These are phyloP conservation scores for Onthophagus taurus DNA, from an alignment of 1,140 invertebrate species.

Conservation along the genomic window DNA sequence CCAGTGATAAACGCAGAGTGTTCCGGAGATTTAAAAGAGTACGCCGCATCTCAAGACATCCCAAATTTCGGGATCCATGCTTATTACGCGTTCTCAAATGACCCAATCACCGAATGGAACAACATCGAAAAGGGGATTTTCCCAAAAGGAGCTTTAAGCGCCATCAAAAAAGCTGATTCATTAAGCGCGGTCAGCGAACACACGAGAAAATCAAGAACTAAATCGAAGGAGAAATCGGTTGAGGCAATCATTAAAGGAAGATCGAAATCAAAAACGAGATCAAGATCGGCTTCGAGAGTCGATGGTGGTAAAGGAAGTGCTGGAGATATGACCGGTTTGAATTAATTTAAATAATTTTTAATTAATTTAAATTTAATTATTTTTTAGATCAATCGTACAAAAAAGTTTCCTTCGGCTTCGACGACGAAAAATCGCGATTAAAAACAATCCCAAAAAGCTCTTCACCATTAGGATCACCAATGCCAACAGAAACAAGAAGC, in stretches of 20 bases:
- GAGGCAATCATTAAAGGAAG: not conserved
- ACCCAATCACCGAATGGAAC: constrained; percentile 34
- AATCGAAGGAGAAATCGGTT: constrained; percentile 1
- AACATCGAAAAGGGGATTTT: constrained; percentile 29
- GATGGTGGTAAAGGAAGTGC: not conserved
- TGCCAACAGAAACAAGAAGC: constrained; percentile 16
- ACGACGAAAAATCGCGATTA: constrained; percentile 12
- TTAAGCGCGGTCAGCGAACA: not conserved
- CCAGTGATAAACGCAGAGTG: constrained; percentile 29
- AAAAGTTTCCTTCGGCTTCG: too few relatives aligned
- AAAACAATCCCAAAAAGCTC: constrained; percentile 19
- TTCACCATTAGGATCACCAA: constrained; percentile 14
- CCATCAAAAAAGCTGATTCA: not conserved
- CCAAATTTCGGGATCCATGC: constrained; percentile 37
- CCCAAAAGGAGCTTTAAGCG: constrained; percentile 23
- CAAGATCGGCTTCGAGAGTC: constrained; percentile 1
- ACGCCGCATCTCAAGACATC: constrained; percentile 35
- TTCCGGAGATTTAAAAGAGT: constrained; percentile 33
- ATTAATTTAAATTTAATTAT: too few relatives aligned
- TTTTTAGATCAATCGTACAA: constrained; percentile 10
- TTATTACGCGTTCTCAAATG: constrained; percentile 37
- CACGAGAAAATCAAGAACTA: not conserved
- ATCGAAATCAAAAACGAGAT: not conserved
- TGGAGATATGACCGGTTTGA: not conserved
- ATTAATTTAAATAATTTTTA: constrained; percentile 3